Conservation (phyloP, 2,888 invertebrate genomes). For the Microplitis deprimator region DNA sequence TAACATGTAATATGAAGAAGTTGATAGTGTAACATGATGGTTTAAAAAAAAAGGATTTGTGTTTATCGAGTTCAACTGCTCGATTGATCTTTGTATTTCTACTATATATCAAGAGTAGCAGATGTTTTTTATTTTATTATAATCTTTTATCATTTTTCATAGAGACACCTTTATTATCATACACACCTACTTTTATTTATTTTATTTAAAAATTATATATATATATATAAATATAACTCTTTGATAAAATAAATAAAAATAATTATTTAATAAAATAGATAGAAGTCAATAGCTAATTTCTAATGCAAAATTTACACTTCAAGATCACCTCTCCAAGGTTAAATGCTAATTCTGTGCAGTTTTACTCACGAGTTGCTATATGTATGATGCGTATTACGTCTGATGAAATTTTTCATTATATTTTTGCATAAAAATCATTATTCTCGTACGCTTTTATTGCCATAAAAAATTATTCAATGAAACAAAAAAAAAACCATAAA, state of each 20-base stretch:
- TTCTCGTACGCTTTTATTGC: background rate
- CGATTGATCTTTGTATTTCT: conserved; percentile 54
- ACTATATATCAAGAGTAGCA: conserved; percentile 20
- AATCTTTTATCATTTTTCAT: conserved; percentile 7
- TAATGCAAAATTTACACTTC: background rate
- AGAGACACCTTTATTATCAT: background rate
- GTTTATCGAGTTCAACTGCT: conserved; percentile 60
- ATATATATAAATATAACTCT: background rate
- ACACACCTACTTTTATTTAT: background rate
- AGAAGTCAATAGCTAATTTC: conserved; percentile 1
- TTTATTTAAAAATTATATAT: background rate
- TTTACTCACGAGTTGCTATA: background rate
- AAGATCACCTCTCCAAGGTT: conserved; percentile 17
- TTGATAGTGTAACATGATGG: background rate
- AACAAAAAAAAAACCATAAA: no score
- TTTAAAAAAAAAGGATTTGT: conserved; percentile 50
- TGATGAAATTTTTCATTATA: conserved; percentile 13
- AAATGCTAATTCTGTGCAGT: conserved; percentile 11
- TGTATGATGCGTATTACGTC: background rate
- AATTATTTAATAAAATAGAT: background rate
- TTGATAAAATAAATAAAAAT: conserved; percentile 1
- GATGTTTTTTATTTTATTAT: conserved; percentile 26
- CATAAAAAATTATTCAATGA: background rate
- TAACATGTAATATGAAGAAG: background rate
- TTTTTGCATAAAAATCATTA: background rate